phyloP scores from a whole-genome alignment of 2,797 vertebrate species.

The Chromis chromis region DNA sequence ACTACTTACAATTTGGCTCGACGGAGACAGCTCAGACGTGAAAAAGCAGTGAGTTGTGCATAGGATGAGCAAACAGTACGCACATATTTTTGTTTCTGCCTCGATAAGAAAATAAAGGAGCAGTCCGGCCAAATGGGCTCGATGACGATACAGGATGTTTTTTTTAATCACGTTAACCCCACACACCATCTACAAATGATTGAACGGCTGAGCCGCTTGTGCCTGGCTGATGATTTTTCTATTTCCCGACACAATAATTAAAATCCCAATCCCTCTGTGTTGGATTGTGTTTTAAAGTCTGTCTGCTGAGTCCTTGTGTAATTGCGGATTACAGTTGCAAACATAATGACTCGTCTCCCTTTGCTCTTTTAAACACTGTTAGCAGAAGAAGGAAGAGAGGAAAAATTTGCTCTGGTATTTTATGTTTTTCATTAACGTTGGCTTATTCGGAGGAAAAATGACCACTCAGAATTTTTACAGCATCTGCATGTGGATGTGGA shows the following conservation, averaged over 20 bases:
- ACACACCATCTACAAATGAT: conserved; percentile 11
- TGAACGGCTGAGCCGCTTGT: conserved; percentile 22
- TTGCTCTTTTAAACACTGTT: conserved; percentile 45
- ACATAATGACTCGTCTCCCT: conserved; percentile 49
- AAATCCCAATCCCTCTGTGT: conserved; percentile 38
- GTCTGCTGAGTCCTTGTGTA: conserved; percentile 45
- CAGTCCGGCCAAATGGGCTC: conserved; percentile 23
- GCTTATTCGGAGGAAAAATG: conserved; percentile 32
- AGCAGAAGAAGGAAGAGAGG: conserved; percentile 24
- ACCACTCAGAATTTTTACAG: conserved; percentile 9
- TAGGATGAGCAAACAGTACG: conserved; percentile 75
- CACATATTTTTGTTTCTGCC: conserved; percentile 81
- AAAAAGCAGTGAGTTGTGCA: conserved; percentile 89
- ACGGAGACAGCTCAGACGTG: conserved; percentile 83
- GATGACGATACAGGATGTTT: conserved; percentile 7
- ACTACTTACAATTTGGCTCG: conserved; percentile 87
- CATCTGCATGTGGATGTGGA: conserved; percentile 25
- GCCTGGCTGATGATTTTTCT: conserved; percentile 28
- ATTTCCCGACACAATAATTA: conserved; percentile 23
- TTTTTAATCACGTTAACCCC: neutral
- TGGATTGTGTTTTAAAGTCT: conserved; percentile 70
- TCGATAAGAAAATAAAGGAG: conserved; percentile 75
- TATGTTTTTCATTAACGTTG: conserved; percentile 16
- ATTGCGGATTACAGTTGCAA: conserved; percentile 62
- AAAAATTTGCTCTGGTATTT: neutral